Evolutionary conservation across 2,797 vertebrate species (phyloP), one percentile per base, ranked within the genome.

Genomic region (Sebastes aleutianus): DNA sequence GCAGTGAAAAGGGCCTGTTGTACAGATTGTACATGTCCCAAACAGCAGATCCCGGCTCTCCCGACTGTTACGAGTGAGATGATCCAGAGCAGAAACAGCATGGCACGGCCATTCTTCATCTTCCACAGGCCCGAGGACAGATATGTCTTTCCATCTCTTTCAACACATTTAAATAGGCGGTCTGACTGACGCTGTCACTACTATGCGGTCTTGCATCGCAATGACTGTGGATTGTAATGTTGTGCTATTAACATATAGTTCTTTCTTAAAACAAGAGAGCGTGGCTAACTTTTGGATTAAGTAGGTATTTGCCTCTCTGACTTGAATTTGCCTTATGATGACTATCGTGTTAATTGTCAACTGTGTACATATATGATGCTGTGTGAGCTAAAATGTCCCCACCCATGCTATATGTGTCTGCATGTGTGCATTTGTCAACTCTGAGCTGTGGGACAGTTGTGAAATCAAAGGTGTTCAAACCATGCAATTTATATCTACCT

Each of bases 71-170:
- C 62, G 66, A 81, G 27, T 18, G 29, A 39, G 34, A 75, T 1
- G 62, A 83, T 0, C 67, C 59, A 36, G 43, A 65, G 57, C 34
- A 76, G 72, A 63, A 65, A 70, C 18, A 78, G 47, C 81, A 43
- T 14, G 54, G 70, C 72, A 53, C 47, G 5, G 36, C 73, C 31
- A 54, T 73, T 73, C 54, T 31, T 77, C 62, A 59, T 79, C 62
- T 63, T 29, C 16, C 9, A 29, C 53, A 43, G 43, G 53, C 76
- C 36, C 67, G 69, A 81, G 50, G 77, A 39, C 14, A 43, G 43
- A 85, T 34, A 36, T 20, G 56, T 76, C 80, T 58, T 79, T 32
- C 62, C 27, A 62, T 83, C 26, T 78, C 67, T 65, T 84, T 67
- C 47, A 86, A 56, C 29, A 70, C 36, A 71, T 32, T 75, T 58